phyloP scores from a whole-genome alignment of 2,888 invertebrate genomes.

The Eupithecia dodoneata region DNA sequence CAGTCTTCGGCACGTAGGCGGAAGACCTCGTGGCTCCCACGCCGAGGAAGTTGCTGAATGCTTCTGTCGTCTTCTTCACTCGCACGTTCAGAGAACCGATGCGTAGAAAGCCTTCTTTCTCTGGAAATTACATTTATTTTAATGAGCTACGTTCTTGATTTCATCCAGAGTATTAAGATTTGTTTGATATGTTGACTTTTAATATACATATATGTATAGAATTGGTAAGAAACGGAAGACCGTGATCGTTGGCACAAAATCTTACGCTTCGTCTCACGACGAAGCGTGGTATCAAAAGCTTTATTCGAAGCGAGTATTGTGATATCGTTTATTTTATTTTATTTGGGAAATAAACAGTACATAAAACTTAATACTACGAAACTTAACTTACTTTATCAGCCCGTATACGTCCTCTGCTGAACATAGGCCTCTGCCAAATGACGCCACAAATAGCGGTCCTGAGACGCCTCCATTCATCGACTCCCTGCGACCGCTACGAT shows the following conservation, averaged over 20 bases:
- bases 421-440: too few relatives aligned
- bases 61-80: slow-evolving; percentile 96
- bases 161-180: background rate
- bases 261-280: background rate
- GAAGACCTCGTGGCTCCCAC: slow-evolving; percentile 86
- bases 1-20: slow-evolving; percentile 75
- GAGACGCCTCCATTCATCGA: too few relatives aligned
- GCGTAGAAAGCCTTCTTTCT: slow-evolving; percentile 95
- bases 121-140: slow-evolving; percentile 73
- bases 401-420: too few relatives aligned
- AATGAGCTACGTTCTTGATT: background rate
- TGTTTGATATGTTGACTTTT: background rate
- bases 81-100: slow-evolving; percentile 96
- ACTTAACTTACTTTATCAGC: too few relatives aligned
- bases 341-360: too few relatives aligned
- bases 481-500: too few relatives aligned
- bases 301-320: too few relatives aligned
- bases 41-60: slow-evolving; percentile 95
- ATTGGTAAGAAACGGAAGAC: background rate
- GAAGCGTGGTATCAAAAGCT: too few relatives aligned
- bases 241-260: background rate
- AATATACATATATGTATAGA: background rate
- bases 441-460: too few relatives aligned
- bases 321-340: too few relatives aligned
- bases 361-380: too few relatives aligned